Evolutionary conservation across 2,888 invertebrate genomes (phyloP).

Genomic region (Tiliacea aurago): DNA sequence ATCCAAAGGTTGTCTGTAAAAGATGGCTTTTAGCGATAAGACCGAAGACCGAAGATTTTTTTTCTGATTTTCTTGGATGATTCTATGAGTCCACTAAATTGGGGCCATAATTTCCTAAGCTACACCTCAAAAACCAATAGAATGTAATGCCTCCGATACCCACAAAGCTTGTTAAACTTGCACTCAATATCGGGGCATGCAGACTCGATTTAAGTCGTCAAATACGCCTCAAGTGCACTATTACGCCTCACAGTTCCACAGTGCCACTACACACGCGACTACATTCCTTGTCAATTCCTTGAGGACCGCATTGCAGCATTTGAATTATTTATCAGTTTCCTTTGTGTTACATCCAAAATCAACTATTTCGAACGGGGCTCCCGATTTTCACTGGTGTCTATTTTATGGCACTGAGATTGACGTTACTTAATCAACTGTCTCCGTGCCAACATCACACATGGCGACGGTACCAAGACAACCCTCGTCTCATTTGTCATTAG

Average conservation of each 20-base stretch:
- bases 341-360: conserved; percentile 79
- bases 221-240: conserved; percentile 68
- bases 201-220: conserved; percentile 59
- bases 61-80: background rate
- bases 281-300: conserved; percentile 81
- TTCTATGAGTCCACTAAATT: background rate
- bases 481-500: conserved; percentile 70
- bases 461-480: conserved; percentile 58
- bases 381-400: conserved; percentile 65
- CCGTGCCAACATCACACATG: conserved; percentile 61
- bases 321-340: conserved; percentile 87
- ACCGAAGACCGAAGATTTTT: too few relatives aligned
- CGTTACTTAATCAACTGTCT: conserved; percentile 68
- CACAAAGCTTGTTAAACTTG: conserved; percentile 35
- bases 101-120: too few relatives aligned
- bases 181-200: conserved; percentile 45
- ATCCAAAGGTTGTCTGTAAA: too few relatives aligned
- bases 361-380: conserved; percentile 72
- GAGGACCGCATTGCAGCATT: conserved; percentile 86
- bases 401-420: conserved; percentile 68
- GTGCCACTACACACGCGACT: conserved; percentile 70
- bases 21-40: too few relatives aligned
- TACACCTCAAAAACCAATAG: background rate
- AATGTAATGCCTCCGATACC: background rate
- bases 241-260: conserved; percentile 67